phyloP scores from a whole-genome alignment of 2,113 vertebrate species.

The Onychostruthus taczanowskii region DNA sequence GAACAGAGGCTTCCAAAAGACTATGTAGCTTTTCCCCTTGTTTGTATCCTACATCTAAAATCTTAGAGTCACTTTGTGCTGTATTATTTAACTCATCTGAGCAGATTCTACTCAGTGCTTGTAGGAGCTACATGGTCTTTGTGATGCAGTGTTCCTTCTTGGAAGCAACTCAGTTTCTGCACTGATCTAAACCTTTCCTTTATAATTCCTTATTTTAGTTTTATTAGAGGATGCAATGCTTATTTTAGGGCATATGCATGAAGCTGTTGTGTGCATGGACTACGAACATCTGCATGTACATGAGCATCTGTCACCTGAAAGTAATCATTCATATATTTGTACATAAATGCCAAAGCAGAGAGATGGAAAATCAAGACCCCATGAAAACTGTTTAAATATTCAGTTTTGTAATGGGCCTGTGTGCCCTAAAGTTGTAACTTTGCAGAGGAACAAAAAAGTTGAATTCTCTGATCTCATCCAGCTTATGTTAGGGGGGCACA shows the following conservation, averaged over 20 bases:
- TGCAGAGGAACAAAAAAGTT: background rate
- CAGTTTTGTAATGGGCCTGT: background rate
- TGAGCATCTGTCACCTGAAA: slow-evolving; percentile 13
- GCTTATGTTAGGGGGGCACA: background rate
- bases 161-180: background rate
- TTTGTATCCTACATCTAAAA: background rate
- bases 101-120: background rate
- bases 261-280: background rate
- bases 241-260: background rate
- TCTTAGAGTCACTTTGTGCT: background rate
- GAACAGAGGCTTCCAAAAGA: background rate
- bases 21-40: background rate
- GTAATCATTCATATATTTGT: background rate
- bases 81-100: background rate
- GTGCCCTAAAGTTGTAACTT: background rate
- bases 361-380: background rate
- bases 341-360: background rate
- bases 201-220: background rate
- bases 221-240: background rate
- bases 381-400: background rate
- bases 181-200: background rate
- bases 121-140: background rate
- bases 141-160: background rate
- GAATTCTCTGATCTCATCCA: background rate
- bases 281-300: background rate